Evolutionary conservation across 2,113 vertebrate species (phyloP), one percentile per base, ranked within the genome.

Genomic region (Mustela lutreola): DNA sequence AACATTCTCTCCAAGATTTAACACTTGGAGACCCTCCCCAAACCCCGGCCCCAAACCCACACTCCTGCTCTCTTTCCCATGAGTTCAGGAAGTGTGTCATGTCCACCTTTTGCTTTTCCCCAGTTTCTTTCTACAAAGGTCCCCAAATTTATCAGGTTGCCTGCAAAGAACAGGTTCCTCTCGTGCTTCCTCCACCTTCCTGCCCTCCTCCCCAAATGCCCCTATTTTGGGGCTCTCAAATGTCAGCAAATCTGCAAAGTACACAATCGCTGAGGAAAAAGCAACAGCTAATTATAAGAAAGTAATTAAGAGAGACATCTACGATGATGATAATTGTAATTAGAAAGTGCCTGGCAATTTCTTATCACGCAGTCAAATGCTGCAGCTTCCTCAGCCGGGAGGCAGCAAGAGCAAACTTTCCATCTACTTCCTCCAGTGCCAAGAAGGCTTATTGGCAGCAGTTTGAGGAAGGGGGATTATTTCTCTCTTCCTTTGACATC

Each of bases 251-350:
- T 97, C 93, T 94, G 89, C 94, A 96, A 98, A 97, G 97, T 92
- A 94, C 92, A 98, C 97, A 98, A 96, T 98, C 91, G 97, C 96
- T 42, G 33, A 92, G 97, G 96, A 95, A 94, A 94, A 98, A 73
- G 96, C 97, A 97, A 97, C 92, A 94, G 95, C 97, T 98, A 98
- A 98, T 98, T 98, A 98, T 97, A 97, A 98, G 95, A 98, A 97
- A 98, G 97, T 98, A 98, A 98, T 98, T 98, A 98, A 98, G 97
- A 98, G 89, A 98, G 98, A 98, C 98, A 98, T 91, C 97, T 98
- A 96, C 28, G 96, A 97, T 96, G 98, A 98, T 97, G 98, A 96
- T 98, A 98, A 98, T 97, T 98, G 36, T 96, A 98, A 98, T 98
- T 98, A 96, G 94, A 97, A 96, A 98, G 93, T 15, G 96, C n/a